phyloP scores from a whole-genome alignment of 2,797 vertebrate species.

The Eulemur albifrons region DNA sequence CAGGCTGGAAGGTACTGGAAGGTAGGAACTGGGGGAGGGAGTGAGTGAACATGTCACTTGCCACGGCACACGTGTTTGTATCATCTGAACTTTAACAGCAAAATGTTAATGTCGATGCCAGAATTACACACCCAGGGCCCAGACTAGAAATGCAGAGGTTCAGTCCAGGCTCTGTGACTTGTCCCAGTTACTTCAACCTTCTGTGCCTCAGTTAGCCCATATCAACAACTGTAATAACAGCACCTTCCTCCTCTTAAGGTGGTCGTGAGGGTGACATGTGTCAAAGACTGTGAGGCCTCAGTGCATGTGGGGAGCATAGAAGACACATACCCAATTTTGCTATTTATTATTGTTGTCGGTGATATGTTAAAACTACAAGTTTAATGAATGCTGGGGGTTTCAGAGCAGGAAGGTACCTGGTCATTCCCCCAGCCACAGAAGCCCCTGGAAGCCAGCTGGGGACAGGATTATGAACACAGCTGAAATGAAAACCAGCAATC shows the following conservation, averaged over 20 bases:
- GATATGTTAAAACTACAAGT: background rate
- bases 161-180: background rate
- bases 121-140: background rate
- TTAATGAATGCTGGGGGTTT: background rate
- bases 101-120: background rate
- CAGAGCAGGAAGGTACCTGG: background rate
- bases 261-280: background rate
- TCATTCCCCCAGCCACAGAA: background rate
- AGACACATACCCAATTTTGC: background rate
- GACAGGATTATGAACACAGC: background rate
- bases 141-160: background rate
- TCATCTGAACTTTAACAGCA: background rate
- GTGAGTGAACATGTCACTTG: background rate
- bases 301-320: background rate
- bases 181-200: background rate
- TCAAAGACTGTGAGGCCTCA: background rate
- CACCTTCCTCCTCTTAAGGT: background rate
- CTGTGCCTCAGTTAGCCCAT: background rate
- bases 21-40: background rate
- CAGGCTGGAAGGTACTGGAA: background rate
- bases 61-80: background rate
- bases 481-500: background rate
- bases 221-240: rapidly evolving
- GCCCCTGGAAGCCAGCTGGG: background rate
- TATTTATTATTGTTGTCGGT: background rate